These are phyloP conservation scores for Pristionchus exspectatus DNA, from an alignment of 2,888 invertebrate species.

Conservation along the genomic window DNA sequence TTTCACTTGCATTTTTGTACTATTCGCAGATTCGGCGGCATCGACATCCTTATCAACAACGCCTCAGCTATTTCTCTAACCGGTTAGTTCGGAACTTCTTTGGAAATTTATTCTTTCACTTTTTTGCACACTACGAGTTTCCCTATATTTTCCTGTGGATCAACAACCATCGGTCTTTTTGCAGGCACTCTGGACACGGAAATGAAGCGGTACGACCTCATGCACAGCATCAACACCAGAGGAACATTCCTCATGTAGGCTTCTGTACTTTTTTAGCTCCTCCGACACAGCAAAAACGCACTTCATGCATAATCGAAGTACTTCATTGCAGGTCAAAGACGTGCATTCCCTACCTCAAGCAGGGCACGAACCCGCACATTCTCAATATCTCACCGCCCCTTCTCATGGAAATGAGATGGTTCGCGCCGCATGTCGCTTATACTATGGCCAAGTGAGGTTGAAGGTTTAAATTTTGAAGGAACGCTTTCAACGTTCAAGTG, in stretches of 20 bases:
- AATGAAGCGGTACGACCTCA: conserved; percentile 95
- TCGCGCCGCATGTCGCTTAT: conserved; percentile 88
- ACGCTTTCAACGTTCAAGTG: no score
- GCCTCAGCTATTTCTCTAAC: conserved; percentile 91
- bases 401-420: conserved; percentile 90
- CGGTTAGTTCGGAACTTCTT: conserved; percentile 80
- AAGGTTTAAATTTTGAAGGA: no score
- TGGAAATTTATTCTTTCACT: no score
- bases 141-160: no score
- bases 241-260: conserved; percentile 94
- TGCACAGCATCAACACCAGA: conserved; percentile 94
- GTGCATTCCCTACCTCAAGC: conserved; percentile 90
- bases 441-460: conserved; percentile 91
- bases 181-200: conserved; percentile 83
- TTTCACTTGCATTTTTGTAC: background rate
- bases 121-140: no score
- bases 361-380: conserved; percentile 92
- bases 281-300: no score
- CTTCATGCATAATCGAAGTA: no score
- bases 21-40: conserved; percentile 88
- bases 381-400: conserved; percentile 95
- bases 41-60: conserved; percentile 94
- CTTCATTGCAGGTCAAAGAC: conserved; percentile 93
- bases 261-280: background rate
- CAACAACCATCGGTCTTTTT: background rate